phyloP scores from a whole-genome alignment of 2,797 vertebrate genomes.

The Pipistrellus nathusii region DNA sequence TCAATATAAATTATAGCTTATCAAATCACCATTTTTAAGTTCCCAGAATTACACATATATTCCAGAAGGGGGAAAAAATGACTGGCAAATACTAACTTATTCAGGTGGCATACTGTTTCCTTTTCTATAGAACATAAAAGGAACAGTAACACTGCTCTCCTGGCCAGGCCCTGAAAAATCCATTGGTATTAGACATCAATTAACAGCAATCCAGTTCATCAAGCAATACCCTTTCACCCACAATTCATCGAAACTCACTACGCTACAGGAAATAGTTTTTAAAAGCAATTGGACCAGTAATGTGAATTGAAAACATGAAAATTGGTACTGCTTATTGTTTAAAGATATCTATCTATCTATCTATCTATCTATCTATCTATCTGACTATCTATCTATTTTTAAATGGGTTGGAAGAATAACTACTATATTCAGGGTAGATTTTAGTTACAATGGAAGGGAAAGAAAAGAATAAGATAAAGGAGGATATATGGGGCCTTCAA shows the following conservation, averaged over 20 bases:
- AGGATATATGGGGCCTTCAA: neutral
- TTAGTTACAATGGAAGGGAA: neutral
- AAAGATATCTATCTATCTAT: neutral
- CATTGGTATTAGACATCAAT: neutral
- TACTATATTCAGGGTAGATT: neutral
- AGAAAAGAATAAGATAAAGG: neutral
- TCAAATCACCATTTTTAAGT: constrained; percentile 73
- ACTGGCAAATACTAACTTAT: constrained; percentile 70
- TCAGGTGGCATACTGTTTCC: constrained; percentile 53
- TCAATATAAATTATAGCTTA: constrained; percentile 80
- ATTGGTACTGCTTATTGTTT: neutral
- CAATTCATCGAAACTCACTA: constrained; percentile 44
- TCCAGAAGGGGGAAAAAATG: constrained; percentile 49
- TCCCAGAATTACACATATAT: constrained; percentile 57
- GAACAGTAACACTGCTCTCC: neutral
- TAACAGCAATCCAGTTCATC: constrained; percentile 11
- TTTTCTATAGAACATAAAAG: constrained; percentile 56
- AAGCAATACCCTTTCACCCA: neutral
- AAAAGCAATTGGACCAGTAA: constrained; percentile 45
- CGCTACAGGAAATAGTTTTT: constrained; percentile 14
- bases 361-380: neutral
- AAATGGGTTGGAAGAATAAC: constrained; percentile 6
- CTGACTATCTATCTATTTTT: neutral
- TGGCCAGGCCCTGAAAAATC: neutral
- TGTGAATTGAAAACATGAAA: constrained; percentile 61